phyloP scores from a whole-genome alignment of 2,888 invertebrate genomes.

The Lasioglossum vierecki region DNA sequence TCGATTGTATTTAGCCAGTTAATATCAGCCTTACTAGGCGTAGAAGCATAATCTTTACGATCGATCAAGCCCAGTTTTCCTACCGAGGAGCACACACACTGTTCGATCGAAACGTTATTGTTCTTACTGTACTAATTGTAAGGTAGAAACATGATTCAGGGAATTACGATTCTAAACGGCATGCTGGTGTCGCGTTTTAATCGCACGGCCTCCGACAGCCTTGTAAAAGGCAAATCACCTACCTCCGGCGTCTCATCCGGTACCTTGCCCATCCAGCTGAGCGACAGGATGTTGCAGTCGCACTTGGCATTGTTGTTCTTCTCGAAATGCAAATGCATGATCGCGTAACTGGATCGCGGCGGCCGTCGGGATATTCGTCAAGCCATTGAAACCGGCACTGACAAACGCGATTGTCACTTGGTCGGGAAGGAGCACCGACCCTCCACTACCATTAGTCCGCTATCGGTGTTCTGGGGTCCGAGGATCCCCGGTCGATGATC shows the following conservation, averaged over 20 bases:
- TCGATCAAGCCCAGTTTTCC: not conserved
- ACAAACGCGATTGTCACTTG: slow-evolving; percentile 35
- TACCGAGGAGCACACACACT: not conserved
- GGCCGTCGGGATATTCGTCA: slow-evolving; percentile 56
- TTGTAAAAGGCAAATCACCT: slow-evolving; percentile 66
- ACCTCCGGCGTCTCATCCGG: slow-evolving; percentile 98
- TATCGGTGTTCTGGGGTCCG: not conserved
- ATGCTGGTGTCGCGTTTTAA: not conserved
- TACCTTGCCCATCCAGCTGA: slow-evolving; percentile 99
- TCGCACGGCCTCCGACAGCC: not conserved
- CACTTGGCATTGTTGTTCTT: slow-evolving; percentile 96
- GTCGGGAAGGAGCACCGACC: slow-evolving; percentile 36
- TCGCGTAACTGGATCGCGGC: slow-evolving; percentile 46
- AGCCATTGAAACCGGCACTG: slow-evolving; percentile 56
- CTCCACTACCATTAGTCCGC: slow-evolving; percentile 42
- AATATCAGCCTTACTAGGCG: not conserved
- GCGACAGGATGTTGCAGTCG: slow-evolving; percentile 96
- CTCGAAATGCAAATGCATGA: slow-evolving; percentile 98
- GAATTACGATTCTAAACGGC: not conserved
- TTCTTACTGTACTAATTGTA: not conserved
- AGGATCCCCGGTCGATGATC: slow-evolving; percentile 65
- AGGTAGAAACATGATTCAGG: not conserved
- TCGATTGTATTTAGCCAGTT: not conserved
- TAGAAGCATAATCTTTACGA: slow-evolving; percentile 3
- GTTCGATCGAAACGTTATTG: not conserved